Evolutionary conservation across 1,140 invertebrate species (phyloP), one percentile per base, ranked within the genome.

Genomic region (Drosophila saltans): DNA sequence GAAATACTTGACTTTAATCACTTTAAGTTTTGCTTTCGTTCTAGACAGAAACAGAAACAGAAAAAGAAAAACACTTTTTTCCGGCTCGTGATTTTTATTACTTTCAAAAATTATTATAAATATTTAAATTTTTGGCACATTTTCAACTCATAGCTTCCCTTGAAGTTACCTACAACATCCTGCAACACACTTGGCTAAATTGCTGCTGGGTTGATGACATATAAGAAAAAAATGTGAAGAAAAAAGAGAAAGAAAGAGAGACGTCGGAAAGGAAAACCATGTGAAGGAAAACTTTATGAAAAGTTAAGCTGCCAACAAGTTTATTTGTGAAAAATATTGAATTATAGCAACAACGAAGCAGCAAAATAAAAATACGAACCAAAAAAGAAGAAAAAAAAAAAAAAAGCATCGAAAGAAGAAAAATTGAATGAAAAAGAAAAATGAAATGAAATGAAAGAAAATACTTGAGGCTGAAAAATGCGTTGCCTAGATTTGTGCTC

Each of bases 301-400:
- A 89, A 89, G 84, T 89, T 89, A 89, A 89, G 84, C 84, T 89
- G 84, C 84, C 84, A 89, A 90, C 80, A 89, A 90, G 84, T 89
- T 89, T 89, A 89, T 89, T 90, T 89, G 80, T 66, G 64, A 83
- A 83, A 78, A 89, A 89, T 90, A 89, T 89, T 89, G 84, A 89
- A 89, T 89, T 89, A 89, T 89, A 84, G 84, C 84, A 72, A 72
- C 75, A 83, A 88, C 80, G 72, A 69, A 69, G 65, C 68, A 72
- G 41, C 43, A 33, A 55, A 41, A 62, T 43, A 41, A 45, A 33
- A 36, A 36, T 36, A 36, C 33, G 33, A 36, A 36, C 3, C 2
- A 57, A 40, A 43, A 41, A 36, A 55, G 28, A 48, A 56, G 33
- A 26, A 55, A 21, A 30, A 24, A 67, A 26, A 55, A 21, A 30